Conservation (phyloP, 2,797 vertebrate species). For the Calcarius lapponicus region DNA sequence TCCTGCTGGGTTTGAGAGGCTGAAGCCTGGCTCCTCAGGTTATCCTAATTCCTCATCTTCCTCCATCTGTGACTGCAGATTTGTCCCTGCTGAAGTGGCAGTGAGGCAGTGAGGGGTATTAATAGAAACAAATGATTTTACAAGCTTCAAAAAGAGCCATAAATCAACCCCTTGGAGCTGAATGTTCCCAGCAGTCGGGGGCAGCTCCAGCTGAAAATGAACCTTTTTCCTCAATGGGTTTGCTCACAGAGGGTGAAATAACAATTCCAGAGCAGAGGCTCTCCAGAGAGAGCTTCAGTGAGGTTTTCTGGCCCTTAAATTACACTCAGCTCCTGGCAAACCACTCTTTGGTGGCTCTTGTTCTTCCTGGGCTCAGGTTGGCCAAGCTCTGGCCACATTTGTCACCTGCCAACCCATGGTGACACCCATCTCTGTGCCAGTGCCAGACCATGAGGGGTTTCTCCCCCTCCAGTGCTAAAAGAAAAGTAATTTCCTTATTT, state of each 20-base stretch:
- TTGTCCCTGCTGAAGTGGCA: not conserved
- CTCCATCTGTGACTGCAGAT: not conserved
- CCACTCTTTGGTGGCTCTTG: not conserved
- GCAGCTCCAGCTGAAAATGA: not conserved
- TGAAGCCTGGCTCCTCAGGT: not conserved
- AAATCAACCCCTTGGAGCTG: not conserved
- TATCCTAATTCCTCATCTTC: not conserved
- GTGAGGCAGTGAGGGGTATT: not conserved
- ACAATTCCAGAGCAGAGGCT: not conserved
- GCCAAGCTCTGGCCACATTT: not conserved
- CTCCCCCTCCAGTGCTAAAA: not conserved
- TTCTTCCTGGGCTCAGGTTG: not conserved
- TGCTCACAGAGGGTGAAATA: not conserved
- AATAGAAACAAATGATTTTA: slow-evolving; percentile 30
- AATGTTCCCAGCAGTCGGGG: not conserved
- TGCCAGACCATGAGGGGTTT: accelerated
- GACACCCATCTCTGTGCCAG: accelerated
- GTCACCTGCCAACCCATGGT: accelerated
- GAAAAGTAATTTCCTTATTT: not conserved
- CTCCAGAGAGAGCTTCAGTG: too few species aligned
- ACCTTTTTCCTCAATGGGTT: not conserved
- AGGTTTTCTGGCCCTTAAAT: not conserved
- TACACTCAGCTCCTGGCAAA: not conserved
- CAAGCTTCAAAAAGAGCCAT: not conserved
- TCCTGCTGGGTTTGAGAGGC: not conserved